These are phyloP conservation scores for Fissipunctia ypsillon DNA, from an alignment of 2,888 invertebrate genomes.

Conservation along the genomic window DNA sequence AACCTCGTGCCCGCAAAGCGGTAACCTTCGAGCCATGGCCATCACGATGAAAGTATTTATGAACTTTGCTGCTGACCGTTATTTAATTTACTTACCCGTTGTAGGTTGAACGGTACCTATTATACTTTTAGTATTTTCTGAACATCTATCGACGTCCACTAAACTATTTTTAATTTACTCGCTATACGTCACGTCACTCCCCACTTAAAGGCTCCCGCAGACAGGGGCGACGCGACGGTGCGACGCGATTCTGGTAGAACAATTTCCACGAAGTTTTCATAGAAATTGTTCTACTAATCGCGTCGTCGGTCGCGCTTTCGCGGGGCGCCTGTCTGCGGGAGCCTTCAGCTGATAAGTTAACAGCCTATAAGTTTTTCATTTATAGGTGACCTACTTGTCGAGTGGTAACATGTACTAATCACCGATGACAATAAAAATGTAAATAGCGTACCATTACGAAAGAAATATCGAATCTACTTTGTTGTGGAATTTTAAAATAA, in stretches of 20 bases:
- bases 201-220: too few species aligned
- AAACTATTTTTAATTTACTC: slow-evolving; percentile 24
- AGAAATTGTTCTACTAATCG: too few species aligned
- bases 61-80: slow-evolving; percentile 28
- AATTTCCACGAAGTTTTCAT: too few species aligned
- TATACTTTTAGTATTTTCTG: slow-evolving; percentile 7
- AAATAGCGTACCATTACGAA: slow-evolving; percentile 40
- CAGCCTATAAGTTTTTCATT: slow-evolving; percentile 18
- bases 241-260: too few species aligned
- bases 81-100: slow-evolving; percentile 22
- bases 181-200: not conserved
- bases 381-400: slow-evolving; percentile 31
- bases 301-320: too few species aligned
- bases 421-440: slow-evolving; percentile 43
- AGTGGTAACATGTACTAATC: slow-evolving; percentile 9
- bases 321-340: too few species aligned
- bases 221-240: too few species aligned
- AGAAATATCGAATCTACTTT: slow-evolving; percentile 36
- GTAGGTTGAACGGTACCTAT: not conserved
- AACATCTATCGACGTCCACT: not conserved
- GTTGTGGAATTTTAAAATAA: slow-evolving; percentile 59
- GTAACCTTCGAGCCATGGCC: slow-evolving; percentile 33
- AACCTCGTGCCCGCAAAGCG: slow-evolving; percentile 32
- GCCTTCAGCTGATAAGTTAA: too few species aligned
- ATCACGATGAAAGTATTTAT: slow-evolving; percentile 25